Percentiles rank a stretch among this genome's conserved stretches.
Conservation (phyloP, 2,113 vertebrate species). For the Plestiodon gilberti region DNA sequence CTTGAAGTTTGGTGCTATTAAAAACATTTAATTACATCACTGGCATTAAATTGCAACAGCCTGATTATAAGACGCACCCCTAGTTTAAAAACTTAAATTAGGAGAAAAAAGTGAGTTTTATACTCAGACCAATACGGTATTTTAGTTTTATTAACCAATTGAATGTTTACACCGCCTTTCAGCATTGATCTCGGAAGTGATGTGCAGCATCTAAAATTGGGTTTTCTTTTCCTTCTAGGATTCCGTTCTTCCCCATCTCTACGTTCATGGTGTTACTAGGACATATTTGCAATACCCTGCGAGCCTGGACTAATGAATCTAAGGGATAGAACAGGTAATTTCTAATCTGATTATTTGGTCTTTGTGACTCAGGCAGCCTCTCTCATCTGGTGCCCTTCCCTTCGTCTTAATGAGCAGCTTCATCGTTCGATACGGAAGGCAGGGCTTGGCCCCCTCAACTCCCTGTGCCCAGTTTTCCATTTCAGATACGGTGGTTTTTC, state of each 20-base stretch:
- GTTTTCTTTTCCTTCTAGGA: slow-evolving; percentile 58
- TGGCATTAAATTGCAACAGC: too few relatives aligned
- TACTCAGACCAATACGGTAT: too few relatives aligned
- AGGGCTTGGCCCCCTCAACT: not conserved
- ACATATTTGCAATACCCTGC: slow-evolving; percentile 49
- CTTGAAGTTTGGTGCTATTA: too few relatives aligned
- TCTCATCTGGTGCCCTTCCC: not conserved
- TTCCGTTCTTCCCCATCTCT: slow-evolving; percentile 40
- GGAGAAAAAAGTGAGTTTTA: too few relatives aligned
- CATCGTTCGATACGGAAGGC: not conserved
- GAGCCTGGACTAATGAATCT: slow-evolving; percentile 70
- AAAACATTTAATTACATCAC: too few relatives aligned
- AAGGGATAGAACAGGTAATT: slow-evolving; percentile 69
- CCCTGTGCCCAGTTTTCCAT: slow-evolving; percentile 5
- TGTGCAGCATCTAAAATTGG: slow-evolving; percentile 23
- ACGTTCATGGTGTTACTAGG: slow-evolving; percentile 63
- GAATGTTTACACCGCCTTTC: not conserved
- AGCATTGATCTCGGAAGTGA: too few relatives aligned
- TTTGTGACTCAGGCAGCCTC: not conserved
- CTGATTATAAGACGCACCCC: too few relatives aligned
- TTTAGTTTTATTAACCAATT: not conserved
- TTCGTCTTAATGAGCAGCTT: not conserved
- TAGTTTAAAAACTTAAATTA: too few relatives aligned
- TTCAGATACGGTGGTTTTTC: not conserved
- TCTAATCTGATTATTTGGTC: slow-evolving; percentile 16